Base-by-base conservation (phyloP, 2,888 invertebrate species). In the Dolomedes plantarius region DNA sequence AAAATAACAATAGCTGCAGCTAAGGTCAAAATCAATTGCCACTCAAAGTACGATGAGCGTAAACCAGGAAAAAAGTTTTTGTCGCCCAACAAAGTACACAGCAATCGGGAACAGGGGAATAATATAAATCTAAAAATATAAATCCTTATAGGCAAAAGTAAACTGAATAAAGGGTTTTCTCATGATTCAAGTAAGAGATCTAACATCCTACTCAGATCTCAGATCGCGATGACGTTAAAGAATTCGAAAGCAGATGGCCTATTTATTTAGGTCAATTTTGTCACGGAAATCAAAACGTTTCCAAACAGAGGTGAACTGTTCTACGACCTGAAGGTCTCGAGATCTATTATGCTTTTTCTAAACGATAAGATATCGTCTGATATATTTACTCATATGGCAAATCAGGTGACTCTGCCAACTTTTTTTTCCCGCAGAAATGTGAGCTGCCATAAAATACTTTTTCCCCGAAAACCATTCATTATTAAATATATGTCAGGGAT, bases 191-290 rank as follows among this genome's bases (percentile, higher is more conserved):
- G 13, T 13, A 16, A 16, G 46, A 13, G 9, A 46, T 46, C 46
- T 7, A 16, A 46, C 9, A 46, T 46, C 46, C 46, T 46, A 46
- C 46, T 16, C 46, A 46, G 46, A 46, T 16, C 16, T 46, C 16
- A 46, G 13, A 16, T 46, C 2, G 13, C 46, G n/a, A 46, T 46
- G 46, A 16, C 9, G 46, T 36, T 36, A 9, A 5, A 36, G 36
- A 16, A 46, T 6, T 16, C 16, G 16, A 46, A 46, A 46, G 46
- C 36, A 19, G 23, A 32, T 77, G 56, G 64, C 56, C n/a, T 72
- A 64, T 79, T 79, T 79, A 79, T 79, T 72, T 79, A 64, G 79
- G 79, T 79, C 72, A 79, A 11, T 79, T 79, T 79, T 31, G 79
- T 79, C 79, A 79, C 79, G 79, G 72, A 79, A 64, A 71, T 79